A percentile compares a stretch with the other conserved stretches of the same genome.
These are phyloP conservation scores for Paramuricea clavata DNA, from an alignment of 92 coral and sea anemone species.

Conservation along the genomic window DNA sequence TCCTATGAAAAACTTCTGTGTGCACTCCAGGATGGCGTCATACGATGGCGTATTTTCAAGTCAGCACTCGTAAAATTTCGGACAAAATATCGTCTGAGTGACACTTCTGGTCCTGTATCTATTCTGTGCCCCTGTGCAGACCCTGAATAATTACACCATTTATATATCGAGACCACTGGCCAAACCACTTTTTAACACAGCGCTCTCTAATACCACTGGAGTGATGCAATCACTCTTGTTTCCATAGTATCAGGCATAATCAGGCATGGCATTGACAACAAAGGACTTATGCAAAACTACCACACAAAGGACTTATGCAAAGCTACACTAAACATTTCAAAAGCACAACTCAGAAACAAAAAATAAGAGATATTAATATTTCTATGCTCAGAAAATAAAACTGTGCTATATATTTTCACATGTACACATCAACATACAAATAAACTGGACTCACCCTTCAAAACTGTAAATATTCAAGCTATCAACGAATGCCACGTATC, in stretches of 20 bases:
- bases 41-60: no score
- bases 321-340: background rate
- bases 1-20: no score
- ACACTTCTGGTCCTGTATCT: no score
- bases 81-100: no score
- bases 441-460: background rate
- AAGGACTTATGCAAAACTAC: background rate
- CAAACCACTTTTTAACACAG: background rate
- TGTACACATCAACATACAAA: no score
- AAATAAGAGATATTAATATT: no score
- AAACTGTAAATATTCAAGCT: background rate
- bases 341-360: background rate
- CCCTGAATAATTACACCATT: background rate
- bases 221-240: background rate
- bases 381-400: no score
- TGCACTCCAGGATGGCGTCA: no score
- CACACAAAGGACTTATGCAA: background rate
- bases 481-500: constrained; percentile 30
- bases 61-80: no score
- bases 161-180: background rate
- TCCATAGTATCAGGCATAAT: background rate
- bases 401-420: background rate
- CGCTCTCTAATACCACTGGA: background rate
- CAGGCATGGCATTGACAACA: background rate
- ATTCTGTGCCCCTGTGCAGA: no score